Percentiles rank a stretch among this genome's conserved stretches.
Evolutionary conservation across 2,888 invertebrate species (phyloP).

Genomic region (Hybos culiciformis): DNA sequence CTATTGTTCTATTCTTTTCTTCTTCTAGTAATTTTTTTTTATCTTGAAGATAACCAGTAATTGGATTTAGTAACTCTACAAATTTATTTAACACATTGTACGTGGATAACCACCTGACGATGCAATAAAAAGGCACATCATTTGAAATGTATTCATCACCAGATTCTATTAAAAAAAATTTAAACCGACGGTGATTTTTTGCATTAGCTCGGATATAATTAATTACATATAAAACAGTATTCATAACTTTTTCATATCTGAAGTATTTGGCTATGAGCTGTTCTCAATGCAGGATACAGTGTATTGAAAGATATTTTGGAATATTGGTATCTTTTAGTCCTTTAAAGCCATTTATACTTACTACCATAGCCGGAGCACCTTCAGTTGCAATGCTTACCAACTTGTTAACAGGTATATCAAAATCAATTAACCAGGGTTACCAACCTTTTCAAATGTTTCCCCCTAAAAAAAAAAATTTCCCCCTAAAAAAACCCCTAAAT

Average conservation of each 20-base stretch:
- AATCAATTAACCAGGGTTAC: too few species aligned
- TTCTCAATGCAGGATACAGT: too few species aligned
- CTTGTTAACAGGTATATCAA: slow-evolving; percentile 1
- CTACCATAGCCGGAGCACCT: background rate
- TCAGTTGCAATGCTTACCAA: background rate
- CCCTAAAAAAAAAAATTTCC: too few species aligned
- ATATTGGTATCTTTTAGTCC: background rate
- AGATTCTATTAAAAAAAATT: background rate
- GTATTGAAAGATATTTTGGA: too few species aligned
- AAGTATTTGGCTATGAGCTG: too few species aligned
- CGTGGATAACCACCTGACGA: too few species aligned
- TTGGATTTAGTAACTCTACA: too few species aligned
- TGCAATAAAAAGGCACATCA: background rate
- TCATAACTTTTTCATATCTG: background rate
- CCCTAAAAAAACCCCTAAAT: too few species aligned
- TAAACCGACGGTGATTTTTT: background rate
- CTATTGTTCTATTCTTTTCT: background rate
- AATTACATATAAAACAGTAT: background rate
- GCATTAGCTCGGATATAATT: background rate
- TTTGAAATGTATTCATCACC: slow-evolving; percentile 3
- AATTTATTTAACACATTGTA: too few species aligned
- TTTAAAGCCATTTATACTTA: background rate
- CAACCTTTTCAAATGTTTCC: too few species aligned
- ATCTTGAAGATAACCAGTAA: too few species aligned
- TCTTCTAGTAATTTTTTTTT: too few species aligned